Evolutionary conservation across 2,888 invertebrate species (phyloP).

Genomic region (Odontocerum albicorne): DNA sequence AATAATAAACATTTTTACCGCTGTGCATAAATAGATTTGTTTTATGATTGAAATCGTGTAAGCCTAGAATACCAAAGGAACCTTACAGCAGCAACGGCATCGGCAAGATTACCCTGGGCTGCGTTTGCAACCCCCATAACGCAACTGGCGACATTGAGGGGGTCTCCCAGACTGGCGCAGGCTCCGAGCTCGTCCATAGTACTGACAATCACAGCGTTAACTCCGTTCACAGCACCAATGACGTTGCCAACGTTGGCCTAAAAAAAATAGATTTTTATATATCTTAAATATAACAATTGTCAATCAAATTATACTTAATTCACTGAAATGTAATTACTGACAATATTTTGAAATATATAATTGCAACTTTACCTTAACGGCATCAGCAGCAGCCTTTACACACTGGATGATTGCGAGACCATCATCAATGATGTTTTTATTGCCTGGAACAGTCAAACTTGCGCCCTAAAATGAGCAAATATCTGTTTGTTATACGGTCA

Average conservation of each 20-base stretch:
- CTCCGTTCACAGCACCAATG: neutral
- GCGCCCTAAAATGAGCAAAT: too few species aligned
- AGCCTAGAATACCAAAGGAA: too few species aligned
- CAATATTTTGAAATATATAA: too few species aligned
- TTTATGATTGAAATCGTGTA: too few species aligned
- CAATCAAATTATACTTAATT: neutral
- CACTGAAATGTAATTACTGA: too few species aligned
- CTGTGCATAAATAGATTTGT: too few species aligned
- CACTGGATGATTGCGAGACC: conserved; percentile 18
- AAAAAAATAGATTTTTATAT: neutral
- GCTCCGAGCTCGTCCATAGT: conserved; percentile 7
- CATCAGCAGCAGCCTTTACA: conserved; percentile 7
- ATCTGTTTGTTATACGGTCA: too few species aligned
- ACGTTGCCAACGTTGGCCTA: conserved; percentile 11
- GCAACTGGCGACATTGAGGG: conserved; percentile 18
- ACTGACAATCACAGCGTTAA: conserved; percentile 2
- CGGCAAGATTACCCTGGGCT: neutral
- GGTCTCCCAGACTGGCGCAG: conserved; percentile 13
- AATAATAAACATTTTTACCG: too few species aligned
- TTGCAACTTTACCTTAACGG: too few species aligned
- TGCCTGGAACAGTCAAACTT: too few species aligned
- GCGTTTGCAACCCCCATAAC: conserved; percentile 6
- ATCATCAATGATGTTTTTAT: conserved; percentile 27
- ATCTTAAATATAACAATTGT: too few species aligned
- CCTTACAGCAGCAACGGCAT: conserved; percentile 10